A percentile compares a stretch with the other conserved stretches of the same genome.
Conservation (phyloP, 2,113 vertebrate species). For the Calidris pugnax region DNA sequence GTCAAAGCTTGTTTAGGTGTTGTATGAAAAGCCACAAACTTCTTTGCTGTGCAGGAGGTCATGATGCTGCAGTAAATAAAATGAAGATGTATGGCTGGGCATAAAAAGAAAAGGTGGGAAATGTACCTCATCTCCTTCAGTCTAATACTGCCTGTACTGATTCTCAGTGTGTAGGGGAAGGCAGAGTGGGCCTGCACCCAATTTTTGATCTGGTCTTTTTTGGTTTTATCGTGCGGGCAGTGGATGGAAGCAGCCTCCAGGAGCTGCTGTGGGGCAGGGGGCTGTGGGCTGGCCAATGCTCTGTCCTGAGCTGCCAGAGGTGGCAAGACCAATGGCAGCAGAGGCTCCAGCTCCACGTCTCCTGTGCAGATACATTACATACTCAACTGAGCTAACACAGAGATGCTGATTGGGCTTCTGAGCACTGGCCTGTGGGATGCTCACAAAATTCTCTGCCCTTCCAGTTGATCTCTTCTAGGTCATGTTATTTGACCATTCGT, state of each 20-base stretch:
- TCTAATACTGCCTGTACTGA: background rate
- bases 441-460: background rate
- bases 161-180: background rate
- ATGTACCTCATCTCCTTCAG: background rate
- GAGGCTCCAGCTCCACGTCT: background rate
- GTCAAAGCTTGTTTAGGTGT: background rate
- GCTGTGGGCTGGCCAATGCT: too few species aligned
- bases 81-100: background rate
- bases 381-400: background rate
- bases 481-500: background rate
- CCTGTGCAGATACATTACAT: too few species aligned
- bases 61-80: background rate
- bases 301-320: background rate
- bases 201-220: background rate
- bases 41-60: background rate
- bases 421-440: background rate
- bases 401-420: background rate
- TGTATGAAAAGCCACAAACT: background rate
- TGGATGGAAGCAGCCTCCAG: background rate
- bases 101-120: background rate
- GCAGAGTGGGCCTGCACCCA: background rate
- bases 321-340: rapidly evolving
- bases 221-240: rapidly evolving
- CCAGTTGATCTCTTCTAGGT: background rate
- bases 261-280: background rate